These are phyloP conservation scores for Anarrhichthys ocellatus DNA, from an alignment of 2,113 vertebrate genomes.

Conservation along the genomic window DNA sequence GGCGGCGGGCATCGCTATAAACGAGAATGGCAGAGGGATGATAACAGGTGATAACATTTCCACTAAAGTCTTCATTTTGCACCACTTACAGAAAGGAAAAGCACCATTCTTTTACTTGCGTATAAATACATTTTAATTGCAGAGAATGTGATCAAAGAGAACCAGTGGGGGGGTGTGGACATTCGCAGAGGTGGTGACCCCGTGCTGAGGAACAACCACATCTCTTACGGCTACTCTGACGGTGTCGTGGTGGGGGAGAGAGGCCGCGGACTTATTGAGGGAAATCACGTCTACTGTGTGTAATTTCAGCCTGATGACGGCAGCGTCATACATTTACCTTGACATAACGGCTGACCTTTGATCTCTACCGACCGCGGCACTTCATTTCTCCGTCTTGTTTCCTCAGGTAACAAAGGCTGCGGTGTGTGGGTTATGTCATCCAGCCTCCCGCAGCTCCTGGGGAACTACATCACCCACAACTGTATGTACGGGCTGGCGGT, in stretches of 20 bases:
- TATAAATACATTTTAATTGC: slow-evolving; percentile 2
- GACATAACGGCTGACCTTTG: neutral
- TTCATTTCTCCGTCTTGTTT: slow-evolving; percentile 9
- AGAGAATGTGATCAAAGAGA: slow-evolving; percentile 93
- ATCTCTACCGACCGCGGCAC: neutral
- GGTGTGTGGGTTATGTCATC: slow-evolving; percentile 93
- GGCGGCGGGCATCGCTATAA: slow-evolving; percentile 93
- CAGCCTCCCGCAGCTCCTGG: slow-evolving; percentile 90
- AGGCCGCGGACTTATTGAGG: slow-evolving; percentile 91
- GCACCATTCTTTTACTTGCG: neutral
- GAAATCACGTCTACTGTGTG: slow-evolving; percentile 91
- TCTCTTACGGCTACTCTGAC: slow-evolving; percentile 91
- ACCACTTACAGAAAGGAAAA: neutral
- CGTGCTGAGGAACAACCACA: slow-evolving; percentile 89
- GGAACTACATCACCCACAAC: slow-evolving; percentile 90
- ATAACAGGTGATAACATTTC: slow-evolving; percentile 85
- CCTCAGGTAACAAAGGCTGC: slow-evolving; percentile 90
- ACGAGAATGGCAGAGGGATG: slow-evolving; percentile 92
- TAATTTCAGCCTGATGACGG: slow-evolving; percentile 10
- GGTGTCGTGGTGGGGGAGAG: slow-evolving; percentile 91
- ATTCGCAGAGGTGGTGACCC: slow-evolving; percentile 91
- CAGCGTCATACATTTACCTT: neutral
- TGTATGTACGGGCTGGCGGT: slow-evolving; percentile 90
- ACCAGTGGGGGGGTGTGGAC: slow-evolving; percentile 93
- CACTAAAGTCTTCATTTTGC: neutral